Evolutionary conservation across 2,888 invertebrate species (phyloP).

Genomic region (Alviniconcha strummeri): DNA sequence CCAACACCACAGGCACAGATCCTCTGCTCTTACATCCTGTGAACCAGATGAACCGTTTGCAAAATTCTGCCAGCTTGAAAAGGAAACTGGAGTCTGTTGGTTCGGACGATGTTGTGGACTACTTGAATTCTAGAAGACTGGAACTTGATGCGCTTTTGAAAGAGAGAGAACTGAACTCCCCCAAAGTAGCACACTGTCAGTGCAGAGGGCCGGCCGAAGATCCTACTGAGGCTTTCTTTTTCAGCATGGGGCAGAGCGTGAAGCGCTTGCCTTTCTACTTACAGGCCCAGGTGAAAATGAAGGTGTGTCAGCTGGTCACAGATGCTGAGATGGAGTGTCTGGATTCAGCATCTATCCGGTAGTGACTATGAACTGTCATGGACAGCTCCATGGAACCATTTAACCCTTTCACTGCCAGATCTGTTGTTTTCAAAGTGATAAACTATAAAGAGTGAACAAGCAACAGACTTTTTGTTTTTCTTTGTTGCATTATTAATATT

Average conservation of each 20-base stretch:
- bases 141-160: conserved; percentile 18
- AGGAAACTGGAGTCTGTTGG: conserved; percentile 5
- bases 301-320: conserved; percentile 30
- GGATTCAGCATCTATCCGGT: conserved; percentile 17
- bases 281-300: conserved; percentile 30
- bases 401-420: too few relatives aligned
- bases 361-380: neutral
- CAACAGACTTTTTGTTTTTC: too few relatives aligned
- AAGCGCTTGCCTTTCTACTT: conserved; percentile 26
- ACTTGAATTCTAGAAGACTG: conserved; percentile 3
- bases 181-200: conserved; percentile 3
- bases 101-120: conserved; percentile 8
- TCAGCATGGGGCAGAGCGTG: conserved; percentile 32
- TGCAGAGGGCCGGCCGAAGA: conserved; percentile 3
- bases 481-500: too few relatives aligned
- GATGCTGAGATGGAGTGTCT: conserved; percentile 30
- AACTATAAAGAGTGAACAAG: too few relatives aligned
- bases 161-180: conserved; percentile 2
- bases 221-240: conserved; percentile 26
- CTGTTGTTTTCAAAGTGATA: too few relatives aligned
- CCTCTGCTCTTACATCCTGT: neutral
- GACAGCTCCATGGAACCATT: too few relatives aligned
- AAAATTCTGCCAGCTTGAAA: conserved; percentile 3
- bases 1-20: conserved; percentile 7
- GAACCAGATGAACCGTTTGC: neutral